These are phyloP conservation scores for Porites evermanni DNA, from an alignment of 92 coral and sea anemone species.

Conservation along the genomic window DNA sequence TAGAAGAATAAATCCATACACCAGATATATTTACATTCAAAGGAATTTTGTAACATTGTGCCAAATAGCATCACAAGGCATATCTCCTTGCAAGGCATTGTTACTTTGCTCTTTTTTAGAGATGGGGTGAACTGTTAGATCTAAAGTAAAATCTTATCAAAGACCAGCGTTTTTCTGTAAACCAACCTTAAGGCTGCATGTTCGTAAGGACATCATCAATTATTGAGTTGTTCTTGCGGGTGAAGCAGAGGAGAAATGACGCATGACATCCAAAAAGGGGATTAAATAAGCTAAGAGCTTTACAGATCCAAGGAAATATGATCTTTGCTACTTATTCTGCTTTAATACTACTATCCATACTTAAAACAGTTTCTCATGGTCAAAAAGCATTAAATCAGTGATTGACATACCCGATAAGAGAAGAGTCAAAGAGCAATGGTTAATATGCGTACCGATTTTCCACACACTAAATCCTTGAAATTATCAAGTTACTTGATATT, in stretches of 20 bases:
- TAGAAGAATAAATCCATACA: not conserved
- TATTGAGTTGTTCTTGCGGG: not conserved
- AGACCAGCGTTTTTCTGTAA: not conserved
- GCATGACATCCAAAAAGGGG: not conserved
- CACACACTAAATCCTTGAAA: not conserved
- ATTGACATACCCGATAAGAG: not conserved
- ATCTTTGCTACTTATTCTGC: slow-evolving; percentile 8
- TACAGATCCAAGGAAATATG: slow-evolving; percentile 4
- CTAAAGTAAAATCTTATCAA: not conserved
- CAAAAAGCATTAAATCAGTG: slow-evolving; percentile 14
- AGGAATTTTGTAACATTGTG: not conserved
- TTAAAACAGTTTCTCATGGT: slow-evolving; percentile 2
- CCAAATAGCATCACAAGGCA: not conserved
- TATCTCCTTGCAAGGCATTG: not conserved
- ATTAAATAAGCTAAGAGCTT: slow-evolving; percentile 18
- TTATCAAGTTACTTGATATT: slow-evolving; percentile 15
- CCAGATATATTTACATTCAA: not conserved
- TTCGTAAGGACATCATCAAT: not conserved
- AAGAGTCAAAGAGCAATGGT: not conserved
- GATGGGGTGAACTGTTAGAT: too few species aligned
- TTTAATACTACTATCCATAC: not conserved
- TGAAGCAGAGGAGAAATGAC: slow-evolving; percentile 4
- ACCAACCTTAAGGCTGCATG: slow-evolving; percentile 4
- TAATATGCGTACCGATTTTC: not conserved
- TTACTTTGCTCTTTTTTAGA: too few species aligned